Evolutionary conservation across 2,113 vertebrate species (phyloP).

Genomic region (Erythrocercus mccallii): DNA sequence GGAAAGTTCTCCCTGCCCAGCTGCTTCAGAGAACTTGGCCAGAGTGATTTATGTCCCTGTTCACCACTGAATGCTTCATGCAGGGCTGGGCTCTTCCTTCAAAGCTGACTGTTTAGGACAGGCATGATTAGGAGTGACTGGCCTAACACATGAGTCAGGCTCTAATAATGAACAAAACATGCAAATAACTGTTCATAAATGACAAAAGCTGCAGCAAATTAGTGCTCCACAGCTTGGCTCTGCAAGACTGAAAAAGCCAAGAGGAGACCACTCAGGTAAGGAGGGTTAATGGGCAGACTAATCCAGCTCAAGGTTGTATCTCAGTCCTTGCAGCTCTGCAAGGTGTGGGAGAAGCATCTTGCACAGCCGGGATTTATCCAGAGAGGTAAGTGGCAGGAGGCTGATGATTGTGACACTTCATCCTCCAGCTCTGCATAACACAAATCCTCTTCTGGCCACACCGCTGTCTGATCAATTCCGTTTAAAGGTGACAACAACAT

Average conservation of each 20-base stretch:
- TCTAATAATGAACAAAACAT: neutral
- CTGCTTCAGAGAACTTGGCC: neutral
- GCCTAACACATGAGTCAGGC: neutral
- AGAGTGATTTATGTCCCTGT: neutral
- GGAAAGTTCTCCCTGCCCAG: neutral
- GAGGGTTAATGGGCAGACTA: neutral
- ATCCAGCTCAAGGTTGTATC: neutral
- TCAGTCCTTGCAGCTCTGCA: neutral
- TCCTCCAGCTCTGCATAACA: neutral
- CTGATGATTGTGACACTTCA: neutral
- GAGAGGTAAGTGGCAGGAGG: neutral
- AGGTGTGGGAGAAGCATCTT: neutral
- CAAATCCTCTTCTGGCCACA: neutral
- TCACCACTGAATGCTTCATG: neutral
- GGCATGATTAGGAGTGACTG: conserved; percentile 43
- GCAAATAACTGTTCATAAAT: neutral
- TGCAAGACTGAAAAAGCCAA: neutral
- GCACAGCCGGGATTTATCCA: neutral
- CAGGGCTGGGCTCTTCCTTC: neutral
- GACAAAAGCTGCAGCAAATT: conserved; percentile 10
- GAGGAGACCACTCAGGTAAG: neutral
- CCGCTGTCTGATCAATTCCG: neutral
- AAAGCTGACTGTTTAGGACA: neutral
- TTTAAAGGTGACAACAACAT: neutral
- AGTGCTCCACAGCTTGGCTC: neutral